Base-by-base conservation (phyloP, 2,888 invertebrate genomes). In the Eristalis pertinax region DNA sequence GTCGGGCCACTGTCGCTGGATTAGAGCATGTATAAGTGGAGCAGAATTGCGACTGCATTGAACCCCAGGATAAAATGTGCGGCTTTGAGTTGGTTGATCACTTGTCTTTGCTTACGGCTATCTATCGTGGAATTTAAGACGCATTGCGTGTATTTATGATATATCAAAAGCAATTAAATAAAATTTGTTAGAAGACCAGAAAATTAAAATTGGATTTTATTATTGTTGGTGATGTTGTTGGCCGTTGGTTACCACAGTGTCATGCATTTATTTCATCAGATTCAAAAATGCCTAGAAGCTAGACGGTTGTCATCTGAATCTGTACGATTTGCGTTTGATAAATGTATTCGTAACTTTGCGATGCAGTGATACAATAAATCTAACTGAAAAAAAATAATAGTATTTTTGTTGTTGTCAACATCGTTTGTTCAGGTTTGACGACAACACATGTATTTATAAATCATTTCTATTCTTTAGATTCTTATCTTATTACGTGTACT, bases 61-160 rank as follows among this genome's bases (percentile, higher is more conserved):
- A 65, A 76, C 22, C 43, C 26, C 78, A 78, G 83, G 78, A 84
- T 75, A 65, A 63, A 80, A 75, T 76, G 56, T 72, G 76, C 26
- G 67, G 76, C 22, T 81, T 73, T 68, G 76, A 63, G 77, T 77
- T 68, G 82, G 82, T 74, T 82, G 85, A 62, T 75, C 78, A 86
- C 87, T 80, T 80, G 87, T 80, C 76, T 76, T 87, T 22, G 79
- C 84, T 80, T 74, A 72, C 60, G 88, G 84, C 88, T 80, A 80
- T 88, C 80, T 77, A 70, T 73, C 64, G 84, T 77, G 76, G 84
- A 77, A 84, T 88, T 77, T 80, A 84, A 80, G 84, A 84, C 84
- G 74, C 80, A 84, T 84, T 88, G 87, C 87, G 87, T 88, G 80
- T 88, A 84, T 88, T 84, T 88, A 84, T 88, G 84, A 84, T 87